Evolutionary conservation across 2,888 invertebrate genomes (phyloP).

Genomic region (Ochropleura plecta): DNA sequence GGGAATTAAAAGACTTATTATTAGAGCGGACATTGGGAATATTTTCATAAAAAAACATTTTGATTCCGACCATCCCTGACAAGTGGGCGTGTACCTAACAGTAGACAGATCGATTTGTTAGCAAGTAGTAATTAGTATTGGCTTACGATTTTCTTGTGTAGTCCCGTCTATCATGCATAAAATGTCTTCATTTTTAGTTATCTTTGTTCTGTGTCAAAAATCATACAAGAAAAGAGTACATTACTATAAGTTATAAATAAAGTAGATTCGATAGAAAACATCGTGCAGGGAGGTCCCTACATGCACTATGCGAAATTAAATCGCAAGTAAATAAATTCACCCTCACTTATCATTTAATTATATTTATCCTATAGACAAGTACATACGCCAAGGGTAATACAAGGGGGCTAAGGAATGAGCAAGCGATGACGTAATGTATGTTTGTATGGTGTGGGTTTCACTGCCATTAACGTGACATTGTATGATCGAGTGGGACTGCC

Average conservation of each 20-base stretch:
- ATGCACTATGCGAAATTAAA: not conserved
- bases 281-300: too few relatives aligned
- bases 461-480: slow-evolving; percentile 39
- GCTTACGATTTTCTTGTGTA: too few relatives aligned
- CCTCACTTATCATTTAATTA: not conserved
- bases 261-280: not conserved
- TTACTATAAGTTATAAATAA: not conserved
- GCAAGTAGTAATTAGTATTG: too few relatives aligned
- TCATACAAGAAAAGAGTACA: not conserved
- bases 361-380: not conserved
- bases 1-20: too few relatives aligned
- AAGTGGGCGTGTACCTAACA: too few relatives aligned
- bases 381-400: slow-evolving; percentile 4
- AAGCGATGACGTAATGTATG: slow-evolving; percentile 36
- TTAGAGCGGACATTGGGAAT: too few relatives aligned
- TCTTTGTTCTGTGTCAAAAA: too few relatives aligned
- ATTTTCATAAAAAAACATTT: too few relatives aligned
- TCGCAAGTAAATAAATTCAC: slow-evolving; percentile 11
- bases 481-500: slow-evolving; percentile 36
- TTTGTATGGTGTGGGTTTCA: slow-evolving; percentile 41
- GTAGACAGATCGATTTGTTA: too few relatives aligned
- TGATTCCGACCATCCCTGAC: too few relatives aligned
- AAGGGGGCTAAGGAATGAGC: slow-evolving; percentile 20
- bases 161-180: too few relatives aligned
- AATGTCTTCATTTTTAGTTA: too few relatives aligned